Percentiles rank a stretch among this genome's conserved stretches.
phyloP scores from a whole-genome alignment of 2,113 vertebrate genomes.

The Plecotus auritus region DNA sequence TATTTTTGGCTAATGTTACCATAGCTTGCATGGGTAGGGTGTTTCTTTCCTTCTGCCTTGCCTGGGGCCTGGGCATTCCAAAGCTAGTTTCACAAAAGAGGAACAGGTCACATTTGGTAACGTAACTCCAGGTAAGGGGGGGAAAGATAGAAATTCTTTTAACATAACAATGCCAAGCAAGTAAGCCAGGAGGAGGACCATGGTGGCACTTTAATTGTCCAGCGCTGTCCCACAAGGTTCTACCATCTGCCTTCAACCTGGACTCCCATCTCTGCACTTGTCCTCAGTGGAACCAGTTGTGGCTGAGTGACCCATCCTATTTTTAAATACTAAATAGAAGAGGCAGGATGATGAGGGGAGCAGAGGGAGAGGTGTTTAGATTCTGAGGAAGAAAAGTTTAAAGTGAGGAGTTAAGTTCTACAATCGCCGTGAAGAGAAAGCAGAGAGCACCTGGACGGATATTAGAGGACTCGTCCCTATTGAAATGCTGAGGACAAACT shows the following conservation, averaged over 20 bases:
- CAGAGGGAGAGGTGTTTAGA: neutral
- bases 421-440: neutral
- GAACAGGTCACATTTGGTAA: neutral
- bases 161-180: neutral
- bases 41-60: neutral
- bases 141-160: neutral
- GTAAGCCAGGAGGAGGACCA: neutral
- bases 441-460: neutral
- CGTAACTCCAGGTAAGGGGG: neutral
- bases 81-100: neutral
- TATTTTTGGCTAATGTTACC: neutral
- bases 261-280: too few species aligned
- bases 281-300: neutral
- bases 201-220: neutral
- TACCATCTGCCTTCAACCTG: neutral
- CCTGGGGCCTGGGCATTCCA: neutral
- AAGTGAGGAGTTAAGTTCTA: neutral
- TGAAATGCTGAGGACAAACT: neutral
- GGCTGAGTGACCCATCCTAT: neutral
- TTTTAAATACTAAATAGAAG: neutral
- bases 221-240: neutral
- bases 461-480: neutral
- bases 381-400: neutral
- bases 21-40: neutral
- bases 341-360: neutral